Evolutionary conservation across 2,888 invertebrate genomes (phyloP).

Genomic region (Ligdia adustata): DNA sequence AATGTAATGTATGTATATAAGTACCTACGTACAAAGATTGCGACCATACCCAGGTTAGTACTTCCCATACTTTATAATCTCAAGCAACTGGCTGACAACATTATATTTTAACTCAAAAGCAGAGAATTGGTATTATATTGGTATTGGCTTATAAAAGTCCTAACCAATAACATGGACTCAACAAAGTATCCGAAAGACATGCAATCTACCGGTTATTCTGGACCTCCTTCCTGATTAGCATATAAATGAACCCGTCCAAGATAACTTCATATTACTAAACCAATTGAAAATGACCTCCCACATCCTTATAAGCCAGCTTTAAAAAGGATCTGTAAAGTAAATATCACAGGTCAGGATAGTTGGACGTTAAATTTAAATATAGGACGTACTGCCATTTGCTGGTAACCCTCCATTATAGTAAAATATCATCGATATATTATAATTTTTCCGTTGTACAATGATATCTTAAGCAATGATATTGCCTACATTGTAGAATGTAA

Average conservation of each 20-base stretch:
- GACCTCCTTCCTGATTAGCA: slow-evolving; percentile 75
- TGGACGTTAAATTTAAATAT: slow-evolving; percentile 60
- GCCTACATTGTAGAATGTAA: slow-evolving; percentile 66
- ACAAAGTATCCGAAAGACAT: slow-evolving; percentile 42
- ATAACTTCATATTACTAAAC: slow-evolving; percentile 74
- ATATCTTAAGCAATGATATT: slow-evolving; percentile 64
- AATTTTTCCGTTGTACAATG: slow-evolving; percentile 52
- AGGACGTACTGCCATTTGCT: slow-evolving; percentile 42
- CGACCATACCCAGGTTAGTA: too few species aligned
- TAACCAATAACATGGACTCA: slow-evolving; percentile 28
- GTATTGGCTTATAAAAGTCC: slow-evolving; percentile 19
- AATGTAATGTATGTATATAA: too few species aligned
- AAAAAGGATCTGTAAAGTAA: slow-evolving; percentile 36
- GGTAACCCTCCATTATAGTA: slow-evolving; percentile 56
- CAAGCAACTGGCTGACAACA: background rate
- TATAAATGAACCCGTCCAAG: slow-evolving; percentile 78
- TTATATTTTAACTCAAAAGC: background rate
- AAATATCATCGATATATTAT: slow-evolving; percentile 65
- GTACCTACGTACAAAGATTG: too few species aligned
- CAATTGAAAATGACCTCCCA: slow-evolving; percentile 49
- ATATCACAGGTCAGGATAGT: slow-evolving; percentile 45
- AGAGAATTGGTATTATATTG: slow-evolving; percentile 19
- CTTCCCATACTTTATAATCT: too few species aligned
- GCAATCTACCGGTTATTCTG: slow-evolving; percentile 64
- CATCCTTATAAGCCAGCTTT: slow-evolving; percentile 26